Evolutionary conservation across 2,888 invertebrate genomes (phyloP).

Genomic region (Biston stratarius): DNA sequence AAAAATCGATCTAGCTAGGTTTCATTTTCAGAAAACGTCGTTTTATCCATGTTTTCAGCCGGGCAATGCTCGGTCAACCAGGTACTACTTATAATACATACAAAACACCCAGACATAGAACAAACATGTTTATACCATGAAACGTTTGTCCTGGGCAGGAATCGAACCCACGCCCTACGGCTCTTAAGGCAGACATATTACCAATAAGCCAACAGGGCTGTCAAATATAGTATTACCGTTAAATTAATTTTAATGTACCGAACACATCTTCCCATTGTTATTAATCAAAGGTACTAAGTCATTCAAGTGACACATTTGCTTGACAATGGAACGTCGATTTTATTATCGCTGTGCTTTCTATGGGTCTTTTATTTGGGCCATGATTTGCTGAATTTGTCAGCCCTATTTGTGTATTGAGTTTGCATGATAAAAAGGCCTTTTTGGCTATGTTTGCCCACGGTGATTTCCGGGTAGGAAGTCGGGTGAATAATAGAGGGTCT

Average conservation of each 20-base stretch:
- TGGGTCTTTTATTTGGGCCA: constrained; percentile 23
- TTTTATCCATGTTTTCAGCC: too few species aligned
- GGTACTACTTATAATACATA: too few species aligned
- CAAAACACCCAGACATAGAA: too few species aligned
- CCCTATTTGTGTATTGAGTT: constrained; percentile 26
- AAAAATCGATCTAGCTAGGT: too few species aligned
- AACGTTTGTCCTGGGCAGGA: too few species aligned
- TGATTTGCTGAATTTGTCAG: constrained; percentile 30
- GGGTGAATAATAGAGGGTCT: background rate
- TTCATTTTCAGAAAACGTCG: too few species aligned
- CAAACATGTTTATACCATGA: too few species aligned
- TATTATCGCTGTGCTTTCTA: constrained; percentile 20
- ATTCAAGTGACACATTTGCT: constrained; percentile 19
- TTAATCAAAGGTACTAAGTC: constrained; percentile 3
- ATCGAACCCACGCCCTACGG: too few species aligned
- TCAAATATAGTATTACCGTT: too few species aligned
- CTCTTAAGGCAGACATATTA: too few species aligned
- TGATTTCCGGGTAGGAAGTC: constrained; percentile 12
- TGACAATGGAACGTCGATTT: constrained; percentile 22
- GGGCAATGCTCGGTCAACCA: too few species aligned
- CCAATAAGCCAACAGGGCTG: too few species aligned
- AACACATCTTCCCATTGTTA: background rate
- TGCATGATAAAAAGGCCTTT: constrained; percentile 26
- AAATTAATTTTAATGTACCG: background rate
- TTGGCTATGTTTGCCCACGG: constrained; percentile 14